Conservation (phyloP, 2,797 vertebrate species). For the Chelon auratus region DNA sequence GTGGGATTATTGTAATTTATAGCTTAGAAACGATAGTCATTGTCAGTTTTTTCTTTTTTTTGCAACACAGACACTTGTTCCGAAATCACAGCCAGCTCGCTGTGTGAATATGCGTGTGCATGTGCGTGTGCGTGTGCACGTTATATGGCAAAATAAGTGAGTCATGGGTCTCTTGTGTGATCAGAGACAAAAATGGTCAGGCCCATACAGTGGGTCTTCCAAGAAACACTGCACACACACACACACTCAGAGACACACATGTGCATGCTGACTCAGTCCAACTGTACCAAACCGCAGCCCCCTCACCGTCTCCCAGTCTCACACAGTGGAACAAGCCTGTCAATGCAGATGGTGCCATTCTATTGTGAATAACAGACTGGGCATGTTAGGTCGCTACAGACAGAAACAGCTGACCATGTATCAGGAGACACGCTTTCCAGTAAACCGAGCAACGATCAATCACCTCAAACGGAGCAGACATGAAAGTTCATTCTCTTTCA, state of each 20-base stretch:
- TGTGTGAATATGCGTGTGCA: background rate
- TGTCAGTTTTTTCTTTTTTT: background rate
- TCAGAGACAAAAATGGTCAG: conserved; percentile 41
- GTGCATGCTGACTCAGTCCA: conserved; percentile 47
- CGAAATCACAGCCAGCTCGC: conserved; percentile 7
- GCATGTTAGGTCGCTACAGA: conserved; percentile 50
- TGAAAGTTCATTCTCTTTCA: conserved; percentile 13
- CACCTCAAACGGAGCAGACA: conserved; percentile 31
- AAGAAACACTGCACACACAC: conserved; percentile 14
- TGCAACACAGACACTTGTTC: conserved; percentile 8
- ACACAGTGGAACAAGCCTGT: conserved; percentile 78
- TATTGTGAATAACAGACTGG: conserved; percentile 70
- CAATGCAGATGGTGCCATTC: conserved; percentile 69
- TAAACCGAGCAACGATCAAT: conserved; percentile 41
- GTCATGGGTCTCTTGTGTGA: conserved; percentile 56
- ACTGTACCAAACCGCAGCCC: conserved; percentile 70
- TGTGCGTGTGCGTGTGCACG: background rate
- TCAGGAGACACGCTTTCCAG: conserved; percentile 51
- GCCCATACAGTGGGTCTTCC: conserved; percentile 15
- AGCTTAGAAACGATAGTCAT: conserved; percentile 17
- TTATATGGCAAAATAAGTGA: conserved; percentile 44
- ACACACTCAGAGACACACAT: conserved; percentile 28
- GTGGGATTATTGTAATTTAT: conserved; percentile 32
- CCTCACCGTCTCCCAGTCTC: conserved; percentile 55
- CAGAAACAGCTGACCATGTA: conserved; percentile 77